Evolutionary conservation across 2,797 vertebrate genomes (phyloP).

Genomic region (Eurystomus glaucurus): DNA sequence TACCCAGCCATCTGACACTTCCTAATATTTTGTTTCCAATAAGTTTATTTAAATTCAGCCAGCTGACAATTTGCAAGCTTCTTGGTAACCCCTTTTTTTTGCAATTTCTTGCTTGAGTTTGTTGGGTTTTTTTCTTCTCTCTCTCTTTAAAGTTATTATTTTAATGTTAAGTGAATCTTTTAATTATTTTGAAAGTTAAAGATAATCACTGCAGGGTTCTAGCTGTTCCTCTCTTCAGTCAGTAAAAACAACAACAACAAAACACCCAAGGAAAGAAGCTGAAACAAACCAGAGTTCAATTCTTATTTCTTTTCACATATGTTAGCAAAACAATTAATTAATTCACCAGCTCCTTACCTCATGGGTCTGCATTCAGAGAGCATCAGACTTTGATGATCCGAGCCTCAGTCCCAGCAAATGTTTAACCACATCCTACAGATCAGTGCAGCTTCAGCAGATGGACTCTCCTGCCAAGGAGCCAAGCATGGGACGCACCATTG

Average conservation of each 20-base stretch:
- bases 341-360: neutral
- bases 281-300: neutral
- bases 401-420: neutral
- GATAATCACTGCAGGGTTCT: neutral
- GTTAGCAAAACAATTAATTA: neutral
- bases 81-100: neutral
- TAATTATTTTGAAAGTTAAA: conserved; percentile 27
- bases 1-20: conserved; percentile 39
- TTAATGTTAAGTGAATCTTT: conserved; percentile 1
- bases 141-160: neutral
- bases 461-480: neutral
- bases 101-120: neutral
- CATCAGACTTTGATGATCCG: neutral
- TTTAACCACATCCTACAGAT: conserved; percentile 19
- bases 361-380: neutral
- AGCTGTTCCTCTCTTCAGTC: neutral
- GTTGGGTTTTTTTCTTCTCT: too few species aligned
- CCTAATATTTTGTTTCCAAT: conserved; percentile 23
- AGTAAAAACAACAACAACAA: neutral
- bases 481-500: neutral
- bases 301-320: neutral
- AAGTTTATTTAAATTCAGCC: conserved; percentile 54
- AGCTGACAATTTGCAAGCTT: conserved; percentile 56
- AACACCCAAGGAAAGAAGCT: neutral
- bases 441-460: neutral